These are phyloP conservation scores for Oncorhynchus nerka DNA, from an alignment of 2,113 vertebrate species.

Conservation along the genomic window DNA sequence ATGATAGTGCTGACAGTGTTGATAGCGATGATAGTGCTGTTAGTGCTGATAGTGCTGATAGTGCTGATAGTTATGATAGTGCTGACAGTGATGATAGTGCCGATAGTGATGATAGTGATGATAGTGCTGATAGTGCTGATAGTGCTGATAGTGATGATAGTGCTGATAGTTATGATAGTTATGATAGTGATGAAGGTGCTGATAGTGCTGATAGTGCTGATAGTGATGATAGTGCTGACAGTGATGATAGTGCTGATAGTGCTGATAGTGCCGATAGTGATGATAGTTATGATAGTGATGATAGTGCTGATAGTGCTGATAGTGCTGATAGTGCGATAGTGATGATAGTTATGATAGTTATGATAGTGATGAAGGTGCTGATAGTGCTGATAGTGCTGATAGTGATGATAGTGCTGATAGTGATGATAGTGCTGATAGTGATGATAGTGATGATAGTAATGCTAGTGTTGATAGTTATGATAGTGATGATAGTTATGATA, in stretches of 20 bases:
- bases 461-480: background rate
- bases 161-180: conserved; percentile 19
- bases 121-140: background rate
- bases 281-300: conserved; percentile 20
- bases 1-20: conserved; percentile 1
- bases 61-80: conserved; percentile 1
- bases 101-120: conserved; percentile 28
- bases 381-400: background rate
- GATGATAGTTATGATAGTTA: conserved; percentile 22
- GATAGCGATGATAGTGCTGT: conserved; percentile 17
- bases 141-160: background rate
- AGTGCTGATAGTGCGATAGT: conserved; percentile 20
- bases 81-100: conserved; percentile 9
- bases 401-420: conserved; percentile 24
- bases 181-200: conserved; percentile 26
- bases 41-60: background rate
- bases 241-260: background rate
- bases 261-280: conserved; percentile 23
- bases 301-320: conserved; percentile 26
- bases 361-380: background rate
- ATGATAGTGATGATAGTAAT: conserved; percentile 25
- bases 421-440: no score
- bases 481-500: conserved; percentile 26
- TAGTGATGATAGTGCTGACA: conserved; percentile 25
- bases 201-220: background rate